Percentiles rank a stretch among this genome's conserved stretches.
Evolutionary conservation across 2,113 vertebrate genomes (phyloP).

Genomic region (Emydura subglobosa): DNA sequence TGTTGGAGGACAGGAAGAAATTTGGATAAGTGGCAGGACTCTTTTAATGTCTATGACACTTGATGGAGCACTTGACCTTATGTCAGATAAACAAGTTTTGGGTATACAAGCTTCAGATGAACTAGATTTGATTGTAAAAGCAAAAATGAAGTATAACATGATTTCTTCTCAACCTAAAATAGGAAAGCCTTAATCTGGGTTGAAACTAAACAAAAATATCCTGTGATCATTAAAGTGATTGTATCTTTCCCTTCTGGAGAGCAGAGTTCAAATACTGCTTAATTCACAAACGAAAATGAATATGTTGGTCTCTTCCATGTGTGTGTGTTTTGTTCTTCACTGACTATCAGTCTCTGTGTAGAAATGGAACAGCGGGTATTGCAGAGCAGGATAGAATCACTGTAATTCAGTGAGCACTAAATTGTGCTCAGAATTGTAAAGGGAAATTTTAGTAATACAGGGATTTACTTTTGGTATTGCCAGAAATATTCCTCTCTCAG

Average conservation of each 20-base stretch:
- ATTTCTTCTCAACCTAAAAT: background rate
- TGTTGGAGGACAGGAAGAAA: background rate
- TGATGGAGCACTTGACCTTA: background rate
- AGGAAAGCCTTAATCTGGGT: background rate
- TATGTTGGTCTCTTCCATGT: background rate
- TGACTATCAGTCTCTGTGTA: background rate
- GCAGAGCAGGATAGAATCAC: background rate
- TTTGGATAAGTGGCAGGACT: background rate
- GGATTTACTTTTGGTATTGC: background rate
- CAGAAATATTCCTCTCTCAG: accelerated
- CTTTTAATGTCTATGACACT: background rate
- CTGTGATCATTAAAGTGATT: background rate
- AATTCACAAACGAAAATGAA: background rate
- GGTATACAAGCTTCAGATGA: background rate
- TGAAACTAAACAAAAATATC: background rate
- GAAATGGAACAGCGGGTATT: background rate
- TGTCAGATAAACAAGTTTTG: background rate
- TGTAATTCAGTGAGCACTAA: background rate
- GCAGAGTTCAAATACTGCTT: background rate
- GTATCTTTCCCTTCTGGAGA: background rate
- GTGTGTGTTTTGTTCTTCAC: background rate
- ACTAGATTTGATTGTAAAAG: background rate
- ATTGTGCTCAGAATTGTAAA: background rate
- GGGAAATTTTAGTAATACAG: background rate
- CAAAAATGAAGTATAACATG: background rate